Evolutionary conservation across 2,797 vertebrate species (phyloP).

Genomic region (Enteromius paludinosus): DNA sequence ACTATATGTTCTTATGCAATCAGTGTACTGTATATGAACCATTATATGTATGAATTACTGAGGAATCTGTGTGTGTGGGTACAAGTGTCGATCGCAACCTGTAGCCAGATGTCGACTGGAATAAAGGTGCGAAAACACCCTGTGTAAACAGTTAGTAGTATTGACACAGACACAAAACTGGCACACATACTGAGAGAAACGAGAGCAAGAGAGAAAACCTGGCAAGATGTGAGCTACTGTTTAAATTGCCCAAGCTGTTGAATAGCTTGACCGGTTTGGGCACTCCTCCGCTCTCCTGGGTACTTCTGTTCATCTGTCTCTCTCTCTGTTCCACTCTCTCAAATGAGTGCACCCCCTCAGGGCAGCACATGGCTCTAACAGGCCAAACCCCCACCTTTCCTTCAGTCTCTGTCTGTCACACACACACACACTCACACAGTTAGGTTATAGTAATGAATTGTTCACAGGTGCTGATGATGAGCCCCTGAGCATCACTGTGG

Average conservation of each 20-base stretch:
- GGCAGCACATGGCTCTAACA: constrained; percentile 71
- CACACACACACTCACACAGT: constrained; percentile 72
- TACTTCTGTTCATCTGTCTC: constrained; percentile 49
- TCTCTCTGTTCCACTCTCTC: constrained; percentile 50
- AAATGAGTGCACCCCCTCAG: constrained; percentile 65
- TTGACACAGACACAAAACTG: constrained; percentile 40
- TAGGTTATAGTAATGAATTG: constrained; percentile 89
- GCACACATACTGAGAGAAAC: constrained; percentile 1
- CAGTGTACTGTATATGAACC: neutral
- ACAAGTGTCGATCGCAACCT: constrained; percentile 10
- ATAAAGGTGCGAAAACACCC: constrained; percentile 30
- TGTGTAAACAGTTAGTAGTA: constrained; percentile 30
- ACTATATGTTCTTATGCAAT: too few relatives aligned
- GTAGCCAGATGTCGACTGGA: constrained; percentile 24
- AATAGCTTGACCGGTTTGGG: constrained; percentile 45
- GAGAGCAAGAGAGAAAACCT: constrained; percentile 55
- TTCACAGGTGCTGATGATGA: constrained; percentile 88
- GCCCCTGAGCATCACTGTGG: constrained; percentile 81
- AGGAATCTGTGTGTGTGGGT: constrained; percentile 20
- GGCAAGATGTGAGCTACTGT: constrained; percentile 52
- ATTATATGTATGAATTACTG: neutral
- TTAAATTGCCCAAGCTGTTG: constrained; percentile 54
- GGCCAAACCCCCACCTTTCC: constrained; percentile 64
- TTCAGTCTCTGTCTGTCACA: constrained; percentile 66
- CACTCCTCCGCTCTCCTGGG: constrained; percentile 25